Conservation (phyloP, 2,888 invertebrate genomes). For the Dioctria linearis region DNA sequence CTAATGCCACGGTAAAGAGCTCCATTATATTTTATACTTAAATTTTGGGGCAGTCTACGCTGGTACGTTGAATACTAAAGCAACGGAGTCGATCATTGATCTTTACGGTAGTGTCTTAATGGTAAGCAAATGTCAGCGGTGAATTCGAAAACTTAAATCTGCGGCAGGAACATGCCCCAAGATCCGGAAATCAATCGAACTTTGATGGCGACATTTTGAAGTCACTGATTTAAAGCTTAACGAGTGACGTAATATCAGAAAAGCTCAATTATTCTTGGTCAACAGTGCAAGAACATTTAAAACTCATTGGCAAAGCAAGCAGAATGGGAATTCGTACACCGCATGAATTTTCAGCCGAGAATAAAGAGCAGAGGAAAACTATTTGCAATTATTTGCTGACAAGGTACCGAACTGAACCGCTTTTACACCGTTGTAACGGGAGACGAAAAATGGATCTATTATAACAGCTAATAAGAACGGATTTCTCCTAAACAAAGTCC, state of each 20-base stretch:
- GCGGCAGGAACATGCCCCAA: neutral
- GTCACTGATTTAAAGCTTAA: conserved; percentile 1
- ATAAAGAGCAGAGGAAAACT: no score
- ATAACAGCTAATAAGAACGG: neutral
- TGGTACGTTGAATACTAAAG: neutral
- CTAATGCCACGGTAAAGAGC: no score
- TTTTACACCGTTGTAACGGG: no score
- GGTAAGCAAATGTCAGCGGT: conserved; percentile 11
- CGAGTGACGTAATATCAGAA: neutral
- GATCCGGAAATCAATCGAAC: no score
- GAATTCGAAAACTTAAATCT: neutral
- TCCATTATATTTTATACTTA: no score
- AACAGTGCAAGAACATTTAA: conserved; percentile 18
- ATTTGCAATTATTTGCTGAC: no score
- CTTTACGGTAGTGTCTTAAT: neutral
- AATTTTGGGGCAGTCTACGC: no score
- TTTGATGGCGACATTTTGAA: neutral
- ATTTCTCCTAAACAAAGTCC: no score
- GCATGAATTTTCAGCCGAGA: neutral
- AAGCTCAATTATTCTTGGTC: neutral
- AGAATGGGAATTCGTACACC: conserved; percentile 4
- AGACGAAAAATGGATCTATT: no score
- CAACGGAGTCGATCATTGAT: neutral
- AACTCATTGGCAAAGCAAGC: conserved; percentile 9
- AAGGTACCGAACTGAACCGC: no score